Conservation (phyloP, 2,888 invertebrate genomes). For the Lithophane ornitopus region DNA sequence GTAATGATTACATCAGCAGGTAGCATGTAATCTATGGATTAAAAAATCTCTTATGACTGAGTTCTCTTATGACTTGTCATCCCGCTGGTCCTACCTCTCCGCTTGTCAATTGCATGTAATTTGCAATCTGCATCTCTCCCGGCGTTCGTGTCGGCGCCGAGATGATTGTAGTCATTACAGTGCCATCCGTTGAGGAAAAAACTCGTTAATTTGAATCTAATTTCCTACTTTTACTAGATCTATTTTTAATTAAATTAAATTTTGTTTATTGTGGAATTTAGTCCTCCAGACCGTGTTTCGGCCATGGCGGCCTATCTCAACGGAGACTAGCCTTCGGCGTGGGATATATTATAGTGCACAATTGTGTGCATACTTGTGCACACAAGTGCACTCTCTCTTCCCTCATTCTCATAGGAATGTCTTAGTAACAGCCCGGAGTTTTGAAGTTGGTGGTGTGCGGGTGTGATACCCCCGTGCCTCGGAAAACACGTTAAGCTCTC, state of each 20-base stretch:
- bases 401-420: too few species aligned
- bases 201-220: slow-evolving; percentile 11
- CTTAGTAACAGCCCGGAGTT: too few species aligned
- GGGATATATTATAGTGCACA: too few species aligned
- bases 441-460: too few species aligned
- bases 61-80: slow-evolving; percentile 17
- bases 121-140: slow-evolving; percentile 42
- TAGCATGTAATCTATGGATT: neutral
- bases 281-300: too few species aligned
- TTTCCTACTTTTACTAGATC: slow-evolving; percentile 7
- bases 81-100: neutral
- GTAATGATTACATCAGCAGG: slow-evolving; percentile 22
- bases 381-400: too few species aligned
- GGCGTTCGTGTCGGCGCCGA: slow-evolving; percentile 39
- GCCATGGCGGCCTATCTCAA: too few species aligned
- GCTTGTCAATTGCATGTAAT: slow-evolving; percentile 57
- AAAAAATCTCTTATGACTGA: slow-evolving; percentile 13
- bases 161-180: slow-evolving; percentile 56
- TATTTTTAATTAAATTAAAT: neutral
- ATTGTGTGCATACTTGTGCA: too few species aligned
- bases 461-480: too few species aligned
- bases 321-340: too few species aligned
- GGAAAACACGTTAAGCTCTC: too few species aligned
- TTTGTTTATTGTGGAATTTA: neutral
- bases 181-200: slow-evolving; percentile 34